A percentile compares a stretch with the other conserved stretches of the same genome.
Evolutionary conservation across 2,888 invertebrate species (phyloP).

Genomic region (Parnassius mnemosyne): DNA sequence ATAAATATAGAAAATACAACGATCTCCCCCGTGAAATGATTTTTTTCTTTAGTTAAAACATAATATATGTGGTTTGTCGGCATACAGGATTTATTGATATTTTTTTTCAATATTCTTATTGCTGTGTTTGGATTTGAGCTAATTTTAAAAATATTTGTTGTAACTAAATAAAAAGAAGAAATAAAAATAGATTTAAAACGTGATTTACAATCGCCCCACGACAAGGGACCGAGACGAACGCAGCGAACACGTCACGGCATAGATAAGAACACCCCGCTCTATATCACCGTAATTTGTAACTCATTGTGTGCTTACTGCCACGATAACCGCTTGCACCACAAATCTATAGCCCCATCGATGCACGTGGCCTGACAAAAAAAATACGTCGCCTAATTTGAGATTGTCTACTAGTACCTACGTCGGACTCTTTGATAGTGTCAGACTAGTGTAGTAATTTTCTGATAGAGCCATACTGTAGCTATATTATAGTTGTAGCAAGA

Average conservation of each 20-base stretch:
- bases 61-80: too few relatives aligned
- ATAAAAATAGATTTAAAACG: constrained; percentile 6
- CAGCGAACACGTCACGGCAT: constrained; percentile 15
- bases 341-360: constrained; percentile 29
- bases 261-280: constrained; percentile 33
- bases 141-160: neutral
- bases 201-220: constrained; percentile 12
- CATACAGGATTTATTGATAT: too few relatives aligned
- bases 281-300: constrained; percentile 58
- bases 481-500: too few relatives aligned
- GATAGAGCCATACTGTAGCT: too few relatives aligned
- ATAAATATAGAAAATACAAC: too few relatives aligned
- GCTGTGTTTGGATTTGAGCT: too few relatives aligned
- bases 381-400: constrained; percentile 21
- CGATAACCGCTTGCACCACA: constrained; percentile 30
- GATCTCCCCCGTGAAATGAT: too few relatives aligned
- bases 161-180: constrained; percentile 7
- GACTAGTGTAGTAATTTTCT: neutral
- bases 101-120: too few relatives aligned
- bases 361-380: constrained; percentile 23
- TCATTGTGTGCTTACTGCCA: constrained; percentile 43
- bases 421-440: constrained; percentile 11
- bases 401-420: constrained; percentile 8
- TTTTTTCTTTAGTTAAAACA: too few relatives aligned
- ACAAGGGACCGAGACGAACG: constrained; percentile 4